Evolutionary conservation across 2,113 vertebrate genomes (phyloP).

Genomic region (Trematomus loennbergii): DNA sequence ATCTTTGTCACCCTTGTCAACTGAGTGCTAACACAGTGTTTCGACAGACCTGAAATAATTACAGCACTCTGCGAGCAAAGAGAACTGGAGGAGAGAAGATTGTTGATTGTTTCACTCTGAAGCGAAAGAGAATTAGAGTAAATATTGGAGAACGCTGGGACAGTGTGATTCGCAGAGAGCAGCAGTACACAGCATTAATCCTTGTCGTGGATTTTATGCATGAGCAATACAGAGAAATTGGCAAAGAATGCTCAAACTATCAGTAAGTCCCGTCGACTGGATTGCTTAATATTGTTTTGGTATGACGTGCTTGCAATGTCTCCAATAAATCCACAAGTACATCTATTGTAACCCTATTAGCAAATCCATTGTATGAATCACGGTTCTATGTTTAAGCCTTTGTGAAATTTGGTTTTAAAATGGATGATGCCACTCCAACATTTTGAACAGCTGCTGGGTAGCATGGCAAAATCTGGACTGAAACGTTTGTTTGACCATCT

Average conservation of each 20-base stretch:
- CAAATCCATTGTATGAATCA: background rate
- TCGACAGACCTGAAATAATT: constrained; percentile 11
- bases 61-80: constrained; percentile 11
- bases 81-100: background rate
- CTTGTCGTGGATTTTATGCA: background rate
- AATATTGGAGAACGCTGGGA: background rate
- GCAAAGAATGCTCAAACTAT: background rate
- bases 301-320: background rate
- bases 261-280: background rate
- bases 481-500: background rate
- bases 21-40: background rate
- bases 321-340: background rate
- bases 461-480: background rate
- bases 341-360: background rate
- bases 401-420: background rate
- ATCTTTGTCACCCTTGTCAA: constrained; percentile 14
- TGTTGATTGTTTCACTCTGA: constrained; percentile 3
- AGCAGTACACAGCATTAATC: constrained; percentile 6
- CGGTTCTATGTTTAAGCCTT: background rate
- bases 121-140: background rate
- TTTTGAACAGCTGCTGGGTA: background rate
- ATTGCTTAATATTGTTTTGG: background rate
- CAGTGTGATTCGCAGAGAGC: constrained; percentile 9
- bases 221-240: background rate
- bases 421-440: background rate